A percentile compares a stretch with the other conserved stretches of the same genome.
These are phyloP conservation scores for Druon quercuslanigerum DNA, from an alignment of 1,140 invertebrate genomes.

Conservation along the genomic window DNA sequence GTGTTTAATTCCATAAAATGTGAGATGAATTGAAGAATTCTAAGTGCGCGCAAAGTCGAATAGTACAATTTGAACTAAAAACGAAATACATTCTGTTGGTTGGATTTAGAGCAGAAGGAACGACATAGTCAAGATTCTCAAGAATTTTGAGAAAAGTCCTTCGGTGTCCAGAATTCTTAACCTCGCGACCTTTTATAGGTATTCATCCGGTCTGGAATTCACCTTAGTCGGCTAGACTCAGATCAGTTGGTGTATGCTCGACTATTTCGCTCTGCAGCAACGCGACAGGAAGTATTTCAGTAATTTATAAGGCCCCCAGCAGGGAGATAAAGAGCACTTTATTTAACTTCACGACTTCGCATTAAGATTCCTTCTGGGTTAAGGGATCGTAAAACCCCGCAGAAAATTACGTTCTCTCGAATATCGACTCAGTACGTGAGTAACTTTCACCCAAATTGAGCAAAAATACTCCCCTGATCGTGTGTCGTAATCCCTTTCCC, in stretches of 20 bases:
- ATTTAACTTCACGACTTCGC: constrained; percentile 25
- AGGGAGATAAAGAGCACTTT: constrained; percentile 29
- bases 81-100: neutral
- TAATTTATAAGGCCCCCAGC: constrained; percentile 11
- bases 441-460: constrained; percentile 16
- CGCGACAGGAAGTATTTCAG: constrained; percentile 28
- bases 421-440: constrained; percentile 13
- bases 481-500: neutral
- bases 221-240: constrained; percentile 12
- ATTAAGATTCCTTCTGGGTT: constrained; percentile 20
- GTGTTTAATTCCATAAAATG: no score
- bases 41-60: neutral
- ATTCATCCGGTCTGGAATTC: constrained; percentile 20
- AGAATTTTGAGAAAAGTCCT: neutral
- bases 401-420: constrained; percentile 19
- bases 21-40: no score
- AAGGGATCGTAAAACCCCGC: neutral
- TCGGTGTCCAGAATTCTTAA: neutral
- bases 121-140: constrained; percentile 8
- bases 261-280: constrained; percentile 12
- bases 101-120: constrained; percentile 1
- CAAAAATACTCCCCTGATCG: neutral
- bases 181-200: neutral
- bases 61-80: neutral
- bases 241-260: constrained; percentile 10